Evolutionary conservation across 2,113 vertebrate species (phyloP).

Genomic region (Psophia crepitans): DNA sequence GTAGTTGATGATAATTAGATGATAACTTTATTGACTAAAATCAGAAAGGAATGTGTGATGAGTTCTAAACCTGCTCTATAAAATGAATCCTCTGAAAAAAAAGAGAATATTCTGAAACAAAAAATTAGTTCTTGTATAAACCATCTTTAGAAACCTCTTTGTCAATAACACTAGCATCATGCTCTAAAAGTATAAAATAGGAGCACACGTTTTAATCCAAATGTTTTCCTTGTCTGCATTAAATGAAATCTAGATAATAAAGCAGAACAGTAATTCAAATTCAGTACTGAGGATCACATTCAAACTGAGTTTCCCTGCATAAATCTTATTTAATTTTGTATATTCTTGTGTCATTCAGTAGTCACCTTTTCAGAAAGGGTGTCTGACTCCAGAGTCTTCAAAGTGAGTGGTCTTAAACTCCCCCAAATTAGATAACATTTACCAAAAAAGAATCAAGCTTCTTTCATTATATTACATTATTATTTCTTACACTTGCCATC

Average conservation of each 20-base stretch:
- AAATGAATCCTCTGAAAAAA: background rate
- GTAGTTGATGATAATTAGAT: slow-evolving; percentile 72
- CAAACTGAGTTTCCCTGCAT: background rate
- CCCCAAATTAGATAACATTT: background rate
- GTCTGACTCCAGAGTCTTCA: background rate
- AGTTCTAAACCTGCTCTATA: background rate
- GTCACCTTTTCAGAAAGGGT: background rate
- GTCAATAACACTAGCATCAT: background rate
- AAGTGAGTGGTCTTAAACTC: background rate
- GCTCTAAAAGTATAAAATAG: background rate
- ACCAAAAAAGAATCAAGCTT: background rate
- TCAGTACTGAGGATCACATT: background rate
- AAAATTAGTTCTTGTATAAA: background rate
- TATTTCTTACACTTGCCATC: background rate
- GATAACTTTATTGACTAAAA: slow-evolving; percentile 79
- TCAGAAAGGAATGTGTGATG: background rate
- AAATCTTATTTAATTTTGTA: background rate
- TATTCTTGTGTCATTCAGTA: background rate
- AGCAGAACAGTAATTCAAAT: background rate
- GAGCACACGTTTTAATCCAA: background rate
- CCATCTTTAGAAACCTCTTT: background rate
- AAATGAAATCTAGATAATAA: background rate
- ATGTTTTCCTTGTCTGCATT: background rate
- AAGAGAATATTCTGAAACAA: background rate
- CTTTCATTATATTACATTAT: background rate